Evolutionary conservation across 2,797 vertebrate genomes (phyloP), one percentile per base, ranked within the genome.

Genomic region (Anisognathus igniventris): DNA sequence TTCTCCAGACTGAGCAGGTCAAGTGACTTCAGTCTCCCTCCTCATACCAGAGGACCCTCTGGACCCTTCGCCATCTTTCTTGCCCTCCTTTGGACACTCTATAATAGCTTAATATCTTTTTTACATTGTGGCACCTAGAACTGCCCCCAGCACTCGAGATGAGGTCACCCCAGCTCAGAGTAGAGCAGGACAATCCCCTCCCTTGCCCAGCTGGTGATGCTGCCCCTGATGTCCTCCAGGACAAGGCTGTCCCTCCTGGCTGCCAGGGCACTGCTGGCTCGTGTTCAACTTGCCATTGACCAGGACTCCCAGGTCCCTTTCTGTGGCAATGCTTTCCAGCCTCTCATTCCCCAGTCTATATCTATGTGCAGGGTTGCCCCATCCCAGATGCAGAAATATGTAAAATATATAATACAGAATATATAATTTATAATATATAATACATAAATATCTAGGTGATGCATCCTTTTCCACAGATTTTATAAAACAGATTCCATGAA

Each of bases 271-370:
- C 25, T 57, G 31, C 22, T 65, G 22, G 0, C 5, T 42, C 14
- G 0, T 19, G 18, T 27, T 44, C 51, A 8, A 2, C 22, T n/a
- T 58, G 18, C 14, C 12, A 19, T 0, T 0, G 0, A 57, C 18
- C 19, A 58, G 18, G 4, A n/a, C 1, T 5, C 7, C 4, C 37
- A n/a, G 12, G 14, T 5, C 22, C 23, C 28, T 60, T 67, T 20
- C 15, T 30, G 37, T 10, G 58, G 9, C 4, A 30, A 5, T 51
- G 10, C 6, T 35, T 18, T 44, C 23, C 39, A 75, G 5, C 0
- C 5, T n/a, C n/a, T 51, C 16, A 60, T 39, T 67, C 6, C 24
- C 13, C 12, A 58, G 15, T n/a, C 10, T 60, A 2, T 13, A 44
- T 28, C 23, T 39, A 45, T 20, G 15, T 60, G 10, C 7, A 75